Percentiles rank a stretch among this genome's conserved stretches.
Conservation (phyloP, 2,797 vertebrate species). For the Trachops cirrhosus region DNA sequence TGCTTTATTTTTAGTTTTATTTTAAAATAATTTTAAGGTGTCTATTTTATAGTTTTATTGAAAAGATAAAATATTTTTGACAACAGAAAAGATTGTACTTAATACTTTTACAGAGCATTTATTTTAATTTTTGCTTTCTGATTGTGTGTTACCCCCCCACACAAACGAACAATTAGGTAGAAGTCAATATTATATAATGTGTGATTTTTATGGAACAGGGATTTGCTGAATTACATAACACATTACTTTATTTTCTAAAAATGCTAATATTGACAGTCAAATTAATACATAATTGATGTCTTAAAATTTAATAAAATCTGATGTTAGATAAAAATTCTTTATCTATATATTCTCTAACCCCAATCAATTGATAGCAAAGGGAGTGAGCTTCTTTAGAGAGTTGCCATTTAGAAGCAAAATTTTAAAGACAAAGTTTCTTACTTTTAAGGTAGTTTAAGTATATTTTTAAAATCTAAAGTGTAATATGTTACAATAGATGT, state of each 20-base stretch:
- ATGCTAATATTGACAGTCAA: background rate
- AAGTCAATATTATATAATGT: constrained; percentile 1
- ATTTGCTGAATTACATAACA: background rate
- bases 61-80: constrained; percentile 16
- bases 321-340: background rate
- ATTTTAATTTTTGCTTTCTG: constrained; percentile 37
- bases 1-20: background rate
- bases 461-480: constrained; percentile 44
- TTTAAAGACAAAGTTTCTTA: constrained; percentile 31
- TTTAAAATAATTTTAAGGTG: background rate
- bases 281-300: constrained; percentile 15
- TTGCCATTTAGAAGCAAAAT: background rate
- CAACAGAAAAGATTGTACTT: background rate
- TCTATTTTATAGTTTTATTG: background rate
- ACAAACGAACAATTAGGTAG: background rate
- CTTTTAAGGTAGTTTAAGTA: constrained; percentile 34
- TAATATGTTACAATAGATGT: constrained; percentile 51
- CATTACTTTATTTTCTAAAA: constrained; percentile 45
- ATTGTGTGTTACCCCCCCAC: background rate
- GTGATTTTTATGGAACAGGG: background rate
- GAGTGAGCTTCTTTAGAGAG: background rate
- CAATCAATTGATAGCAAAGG: background rate
- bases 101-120: constrained; percentile 1
- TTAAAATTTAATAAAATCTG: constrained; percentile 41
- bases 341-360: background rate